Conservation (phyloP, 2,797 vertebrate species). For the Diplodus puntazzo region DNA sequence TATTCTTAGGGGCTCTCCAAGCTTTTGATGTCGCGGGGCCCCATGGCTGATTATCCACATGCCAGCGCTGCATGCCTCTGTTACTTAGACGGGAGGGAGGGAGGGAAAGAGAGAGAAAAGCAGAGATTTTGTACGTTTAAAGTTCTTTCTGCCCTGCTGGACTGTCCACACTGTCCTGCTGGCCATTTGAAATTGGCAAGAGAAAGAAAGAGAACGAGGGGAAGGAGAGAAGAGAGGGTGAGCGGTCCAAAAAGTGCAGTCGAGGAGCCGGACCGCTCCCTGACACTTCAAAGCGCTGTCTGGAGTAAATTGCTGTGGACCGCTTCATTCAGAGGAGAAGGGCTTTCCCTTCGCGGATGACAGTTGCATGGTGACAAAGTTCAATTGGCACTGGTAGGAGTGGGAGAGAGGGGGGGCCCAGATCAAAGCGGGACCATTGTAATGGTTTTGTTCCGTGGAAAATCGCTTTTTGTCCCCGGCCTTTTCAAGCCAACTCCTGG, state of each 20-base stretch:
- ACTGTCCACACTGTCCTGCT: conserved; percentile 65
- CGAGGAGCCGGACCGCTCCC: conserved; percentile 89
- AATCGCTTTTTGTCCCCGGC: conserved; percentile 95
- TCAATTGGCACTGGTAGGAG: conserved; percentile 95
- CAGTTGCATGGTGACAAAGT: conserved; percentile 97
- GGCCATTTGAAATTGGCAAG: conserved; percentile 71
- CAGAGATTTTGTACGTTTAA: conserved; percentile 68
- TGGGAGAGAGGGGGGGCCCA: conserved; percentile 82
- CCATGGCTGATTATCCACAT: conserved; percentile 91
- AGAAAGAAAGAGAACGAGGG: conserved; percentile 54
- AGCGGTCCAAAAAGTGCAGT: conserved; percentile 73
- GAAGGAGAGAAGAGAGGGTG: conserved; percentile 52
- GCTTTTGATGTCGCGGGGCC: conserved; percentile 92
- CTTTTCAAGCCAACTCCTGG: conserved; percentile 91
- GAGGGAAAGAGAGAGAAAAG: conserved; percentile 52
- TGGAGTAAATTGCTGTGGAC: conserved; percentile 95
- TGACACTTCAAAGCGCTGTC: conserved; percentile 95
- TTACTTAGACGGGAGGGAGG: conserved; percentile 81
- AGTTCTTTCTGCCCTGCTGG: conserved; percentile 57
- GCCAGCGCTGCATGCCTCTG: conserved; percentile 87
- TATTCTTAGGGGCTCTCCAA: conserved; percentile 89
- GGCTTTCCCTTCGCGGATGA: conserved; percentile 92
- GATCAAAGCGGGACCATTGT: conserved; percentile 97
- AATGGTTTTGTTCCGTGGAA: conserved; percentile 97
- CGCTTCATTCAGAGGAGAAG: conserved; percentile 93